Base-by-base conservation (phyloP, 2,113 vertebrate genomes). In the Carollia perspicillata region DNA sequence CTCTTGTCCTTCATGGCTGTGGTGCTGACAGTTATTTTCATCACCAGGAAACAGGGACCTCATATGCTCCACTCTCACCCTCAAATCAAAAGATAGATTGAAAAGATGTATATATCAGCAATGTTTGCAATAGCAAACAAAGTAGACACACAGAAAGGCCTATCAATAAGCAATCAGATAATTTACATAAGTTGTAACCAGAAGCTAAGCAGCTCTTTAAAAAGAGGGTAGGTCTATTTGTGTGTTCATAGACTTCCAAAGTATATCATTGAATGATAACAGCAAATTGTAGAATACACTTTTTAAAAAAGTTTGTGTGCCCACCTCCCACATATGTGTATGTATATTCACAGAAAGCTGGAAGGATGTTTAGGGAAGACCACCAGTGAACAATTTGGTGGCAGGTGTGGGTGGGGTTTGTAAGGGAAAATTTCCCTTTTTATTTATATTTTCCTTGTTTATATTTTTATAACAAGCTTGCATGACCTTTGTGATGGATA, bases 381-480 rank as follows among this genome's bases (percentile, higher is more conserved):
- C 49, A 58, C 75, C 58, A 85, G 35, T 40, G 78, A 94, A 74
- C 94, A 80, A 58, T 65, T 10, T 83, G 58, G 33, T 90, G 12
- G 26, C n/a, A 68, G 16, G 17, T 84, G 11, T 94, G 40, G 8
- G 12, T 49, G 51, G 16, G 10, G 6, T 71, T 66, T 72, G 4
- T 37, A 65, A 37, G 72, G 8, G 65, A 6, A 55, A 35, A 33
- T 9, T 63, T 84, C 0, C 1, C 6, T 55, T 78, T 78, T 26
- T 91, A 58, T 65, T 85, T 97, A 49, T 90, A 10, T 78, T 93
- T 88, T 84, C 2, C 8, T 33, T 75, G 12, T 66, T 95, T 83
- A 66, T 72, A 42, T 68, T 87, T 94, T 88, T 89, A 80, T 69
- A 69, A 63, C 16, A 87, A 55, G 44, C 17, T 14, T 79, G 40